A percentile compares a stretch with the other conserved stretches of the same genome.
Evolutionary conservation across 2,113 vertebrate genomes (phyloP).

Genomic region (Suncus etruscus): DNA sequence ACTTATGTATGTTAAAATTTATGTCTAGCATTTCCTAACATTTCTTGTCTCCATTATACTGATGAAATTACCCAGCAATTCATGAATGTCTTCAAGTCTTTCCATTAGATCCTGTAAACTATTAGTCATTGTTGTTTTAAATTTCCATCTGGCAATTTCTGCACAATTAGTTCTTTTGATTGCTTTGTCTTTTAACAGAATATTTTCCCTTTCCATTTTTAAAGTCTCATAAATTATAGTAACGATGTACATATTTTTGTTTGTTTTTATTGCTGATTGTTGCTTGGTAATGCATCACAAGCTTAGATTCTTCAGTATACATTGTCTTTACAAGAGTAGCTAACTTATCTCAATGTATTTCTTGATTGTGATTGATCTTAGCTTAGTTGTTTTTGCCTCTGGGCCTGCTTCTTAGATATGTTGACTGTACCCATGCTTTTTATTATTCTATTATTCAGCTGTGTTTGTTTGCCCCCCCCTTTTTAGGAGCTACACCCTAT

Average conservation of each 20-base stretch:
- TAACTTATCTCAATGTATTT: neutral
- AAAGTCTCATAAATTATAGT: neutral
- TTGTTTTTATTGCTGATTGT: neutral
- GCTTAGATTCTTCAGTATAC: neutral
- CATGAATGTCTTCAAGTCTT: neutral
- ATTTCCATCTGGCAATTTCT: too few species aligned
- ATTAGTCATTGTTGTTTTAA: conserved; percentile 31
- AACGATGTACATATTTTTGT: neutral
- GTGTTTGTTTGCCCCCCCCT: neutral
- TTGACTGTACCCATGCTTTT: neutral
- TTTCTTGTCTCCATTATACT: conserved; percentile 18
- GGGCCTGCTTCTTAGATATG: neutral
- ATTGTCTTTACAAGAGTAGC: neutral
- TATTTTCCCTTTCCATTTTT: neutral
- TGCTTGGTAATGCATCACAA: neutral
- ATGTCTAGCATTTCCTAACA: neutral
- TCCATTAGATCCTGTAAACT: neutral
- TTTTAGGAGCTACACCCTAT: too few species aligned
- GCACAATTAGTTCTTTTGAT: too few species aligned
- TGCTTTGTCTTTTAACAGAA: neutral
- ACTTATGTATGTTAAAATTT: neutral
- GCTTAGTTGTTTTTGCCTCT: neutral
- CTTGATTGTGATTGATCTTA: neutral
- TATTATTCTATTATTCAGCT: too few species aligned
- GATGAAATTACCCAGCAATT: neutral